Evolutionary conservation across 2,797 vertebrate species (phyloP).

Genomic region (Petrocephalus sullivani): DNA sequence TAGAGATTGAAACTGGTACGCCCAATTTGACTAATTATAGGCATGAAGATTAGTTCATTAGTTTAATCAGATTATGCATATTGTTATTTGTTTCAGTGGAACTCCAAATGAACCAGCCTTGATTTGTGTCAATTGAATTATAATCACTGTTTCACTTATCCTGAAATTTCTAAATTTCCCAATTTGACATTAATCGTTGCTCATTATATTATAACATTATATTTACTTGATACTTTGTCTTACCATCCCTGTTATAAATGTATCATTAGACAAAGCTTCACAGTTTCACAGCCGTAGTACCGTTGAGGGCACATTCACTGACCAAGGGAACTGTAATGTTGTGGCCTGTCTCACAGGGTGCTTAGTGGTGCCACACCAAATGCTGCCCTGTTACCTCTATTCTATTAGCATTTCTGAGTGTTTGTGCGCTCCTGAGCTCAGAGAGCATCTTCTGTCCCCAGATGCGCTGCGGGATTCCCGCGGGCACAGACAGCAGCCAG

Average conservation of each 20-base stretch:
- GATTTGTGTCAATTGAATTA: constrained; percentile 12
- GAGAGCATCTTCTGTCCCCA: background rate
- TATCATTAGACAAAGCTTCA: background rate
- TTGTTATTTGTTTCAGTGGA: constrained; percentile 1
- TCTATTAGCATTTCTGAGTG: background rate
- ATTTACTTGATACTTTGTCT: background rate
- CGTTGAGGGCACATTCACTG: background rate
- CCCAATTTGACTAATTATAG: background rate
- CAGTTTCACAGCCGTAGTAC: background rate
- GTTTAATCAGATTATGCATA: constrained; percentile 5
- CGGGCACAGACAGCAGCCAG: background rate
- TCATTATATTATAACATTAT: background rate
- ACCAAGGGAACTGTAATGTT: background rate
- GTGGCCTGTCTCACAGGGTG: background rate
- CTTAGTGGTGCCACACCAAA: background rate
- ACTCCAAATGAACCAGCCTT: background rate
- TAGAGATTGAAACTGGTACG: background rate
- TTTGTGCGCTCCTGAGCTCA: background rate
- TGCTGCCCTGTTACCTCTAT: background rate
- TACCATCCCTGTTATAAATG: background rate
- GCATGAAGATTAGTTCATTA: background rate
- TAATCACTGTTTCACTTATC: background rate
- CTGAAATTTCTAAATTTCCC: background rate
- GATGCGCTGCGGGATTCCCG: background rate
- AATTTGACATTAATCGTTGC: background rate